A percentile compares a stretch with the other conserved stretches of the same genome.
Conservation (phyloP, 2,797 vertebrate genomes). For the Chelonia mydas region DNA sequence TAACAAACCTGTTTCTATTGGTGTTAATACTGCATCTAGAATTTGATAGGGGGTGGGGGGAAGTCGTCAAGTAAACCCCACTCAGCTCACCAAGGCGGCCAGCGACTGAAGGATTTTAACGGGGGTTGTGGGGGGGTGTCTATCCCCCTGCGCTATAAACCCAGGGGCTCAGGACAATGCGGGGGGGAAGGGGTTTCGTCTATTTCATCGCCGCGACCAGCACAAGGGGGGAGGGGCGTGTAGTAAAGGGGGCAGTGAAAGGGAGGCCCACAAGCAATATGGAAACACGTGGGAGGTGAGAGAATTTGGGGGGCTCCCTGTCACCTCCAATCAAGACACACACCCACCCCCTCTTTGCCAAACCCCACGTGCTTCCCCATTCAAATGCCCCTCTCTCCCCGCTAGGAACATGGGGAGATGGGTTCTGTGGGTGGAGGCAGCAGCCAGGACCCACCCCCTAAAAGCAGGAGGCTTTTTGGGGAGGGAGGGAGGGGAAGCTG, state of each 20-base stretch:
- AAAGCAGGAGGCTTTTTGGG: too few relatives aligned
- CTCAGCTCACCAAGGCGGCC: too few relatives aligned
- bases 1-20: neutral
- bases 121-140: too few relatives aligned
- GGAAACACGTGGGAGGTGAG: neutral
- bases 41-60: neutral
- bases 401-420: constrained; percentile 63
- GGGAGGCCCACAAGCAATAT: too few relatives aligned
- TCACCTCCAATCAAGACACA: constrained; percentile 1
- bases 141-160: too few relatives aligned
- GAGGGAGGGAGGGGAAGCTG: neutral
- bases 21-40: neutral
- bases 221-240: neutral
- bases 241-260: too few relatives aligned
- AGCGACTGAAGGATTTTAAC: too few relatives aligned
- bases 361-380: constrained; percentile 47
- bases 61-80: too few relatives aligned
- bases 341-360: constrained; percentile 24
- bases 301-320: neutral
- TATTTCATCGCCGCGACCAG: too few relatives aligned
- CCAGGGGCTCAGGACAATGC: too few relatives aligned
- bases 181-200: neutral
- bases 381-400: constrained; percentile 37
- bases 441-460: too few relatives aligned
- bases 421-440: constrained; percentile 30